Conservation (phyloP, 2,113 vertebrate genomes). For the Picathartes gymnocephalus region DNA sequence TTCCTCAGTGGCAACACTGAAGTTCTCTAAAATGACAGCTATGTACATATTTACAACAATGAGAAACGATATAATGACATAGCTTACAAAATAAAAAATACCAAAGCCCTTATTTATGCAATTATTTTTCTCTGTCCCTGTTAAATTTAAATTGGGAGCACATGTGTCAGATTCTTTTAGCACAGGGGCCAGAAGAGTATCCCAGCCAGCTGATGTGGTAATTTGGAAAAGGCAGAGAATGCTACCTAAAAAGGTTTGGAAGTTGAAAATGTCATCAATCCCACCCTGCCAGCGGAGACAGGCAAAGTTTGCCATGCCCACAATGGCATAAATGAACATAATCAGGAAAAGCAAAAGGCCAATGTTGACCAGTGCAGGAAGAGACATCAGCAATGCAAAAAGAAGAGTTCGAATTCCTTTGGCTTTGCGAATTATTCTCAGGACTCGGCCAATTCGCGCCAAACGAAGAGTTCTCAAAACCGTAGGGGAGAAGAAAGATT, state of each 20-base stretch:
- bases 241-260: constrained; percentile 87
- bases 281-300: constrained; percentile 73
- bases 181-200: constrained; percentile 83
- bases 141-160: constrained; percentile 3
- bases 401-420: constrained; percentile 92
- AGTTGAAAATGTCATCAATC: constrained; percentile 92
- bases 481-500: constrained; percentile 81
- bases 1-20: constrained; percentile 93
- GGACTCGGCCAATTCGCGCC: constrained; percentile 87
- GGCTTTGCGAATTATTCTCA: constrained; percentile 87
- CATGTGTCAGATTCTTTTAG: constrained; percentile 63
- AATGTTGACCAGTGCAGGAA: constrained; percentile 95
- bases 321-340: constrained; percentile 98
- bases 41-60: constrained; percentile 99
- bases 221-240: constrained; percentile 98
- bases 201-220: constrained; percentile 96
- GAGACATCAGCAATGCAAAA: constrained; percentile 97
- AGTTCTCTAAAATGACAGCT: constrained; percentile 96
- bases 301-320: constrained; percentile 94
- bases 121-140: background rate
- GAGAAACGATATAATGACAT: constrained; percentile 93
- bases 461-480: constrained; percentile 89
- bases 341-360: constrained; percentile 95
- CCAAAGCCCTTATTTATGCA: constrained; percentile 75
- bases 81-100: constrained; percentile 92